Base-by-base conservation (phyloP, 2,888 invertebrate genomes). In the Rhaphigaster nebulosa region DNA sequence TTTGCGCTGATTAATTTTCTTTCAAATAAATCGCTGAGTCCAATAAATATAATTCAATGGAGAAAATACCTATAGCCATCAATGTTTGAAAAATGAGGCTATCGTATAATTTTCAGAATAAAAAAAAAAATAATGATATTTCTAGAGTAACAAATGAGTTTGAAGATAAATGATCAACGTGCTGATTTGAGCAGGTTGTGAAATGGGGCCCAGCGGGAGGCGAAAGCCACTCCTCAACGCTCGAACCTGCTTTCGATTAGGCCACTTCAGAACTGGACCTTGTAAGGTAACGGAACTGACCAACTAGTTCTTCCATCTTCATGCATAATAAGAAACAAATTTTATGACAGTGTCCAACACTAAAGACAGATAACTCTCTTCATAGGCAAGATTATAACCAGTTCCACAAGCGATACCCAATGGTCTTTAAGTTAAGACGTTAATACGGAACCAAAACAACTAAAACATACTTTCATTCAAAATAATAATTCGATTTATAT, bases 101-200 rank as follows among this genome's bases (percentile, higher is more conserved):
- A 56, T 10, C 34, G 2, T 34, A 20, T 38, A 38, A 18, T 38
- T 76, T 38, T 1, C 34, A 76, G 23, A 38, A 76, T 18, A 70
- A 70, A 70, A 20, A 65, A 65, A 65, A 34, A 38, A 38, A 38
- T 65, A 38, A 38, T 76, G 70, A 34, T 20, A 76, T 76, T 76
- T 70, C 38, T 38, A 38, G 38, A 34, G 70, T 76, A 76, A 76
- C 34, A 38, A 76, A 76, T 76, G 70, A 76, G 34, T 34, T 76
- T 23, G 20, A 76, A 20, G 38, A 76, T 38, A 76, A 38, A 76
- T 76, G 70, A 76, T 76, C 6, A 8, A 76, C 15, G 70, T 76
- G 70, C 70, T 38, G 70, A 76, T 76, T 76, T 76, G 70, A 76
- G 23, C 1, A 76, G 70, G 70, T 76, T 76, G 70, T 76, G 70